A percentile compares a stretch with the other conserved stretches of the same genome.
phyloP scores from a whole-genome alignment of 2,888 invertebrate genomes.

The Melanargia galathea region DNA sequence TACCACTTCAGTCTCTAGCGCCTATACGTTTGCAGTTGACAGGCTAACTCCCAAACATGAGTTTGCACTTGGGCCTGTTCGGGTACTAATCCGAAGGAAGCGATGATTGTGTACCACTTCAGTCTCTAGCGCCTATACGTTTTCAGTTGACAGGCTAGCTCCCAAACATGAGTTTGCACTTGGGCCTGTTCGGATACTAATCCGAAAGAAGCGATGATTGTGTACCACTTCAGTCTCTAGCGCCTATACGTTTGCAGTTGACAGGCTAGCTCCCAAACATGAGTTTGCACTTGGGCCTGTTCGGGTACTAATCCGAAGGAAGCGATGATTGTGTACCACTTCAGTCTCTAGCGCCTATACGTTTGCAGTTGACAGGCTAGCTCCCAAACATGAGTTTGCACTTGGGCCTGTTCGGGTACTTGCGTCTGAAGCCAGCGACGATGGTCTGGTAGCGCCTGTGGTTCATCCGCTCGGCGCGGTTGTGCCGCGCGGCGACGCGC shows the following conservation, averaged over 20 bases:
- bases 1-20: too few relatives aligned
- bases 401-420: conserved; percentile 72
- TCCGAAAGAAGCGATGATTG: too few relatives aligned
- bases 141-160: too few relatives aligned
- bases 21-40: background rate
- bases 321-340: too few relatives aligned
- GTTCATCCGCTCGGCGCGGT: conserved; percentile 64
- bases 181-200: too few relatives aligned
- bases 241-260: too few relatives aligned
- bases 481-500: conserved; percentile 54
- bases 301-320: too few relatives aligned
- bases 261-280: too few relatives aligned
- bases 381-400: conserved; percentile 61
- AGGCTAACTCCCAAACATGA: conserved; percentile 50
- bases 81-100: conserved; percentile 71
- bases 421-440: conserved; percentile 66
- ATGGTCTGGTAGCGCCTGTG: conserved; percentile 75
- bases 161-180: too few relatives aligned
- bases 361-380: background rate
- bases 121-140: too few relatives aligned
- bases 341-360: background rate
- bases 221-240: too few relatives aligned
- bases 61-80: conserved; percentile 66
- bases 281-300: too few relatives aligned
- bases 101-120: conserved; percentile 76